Conservation (phyloP, 2,797 vertebrate species). For the Austrolebias charrua region DNA sequence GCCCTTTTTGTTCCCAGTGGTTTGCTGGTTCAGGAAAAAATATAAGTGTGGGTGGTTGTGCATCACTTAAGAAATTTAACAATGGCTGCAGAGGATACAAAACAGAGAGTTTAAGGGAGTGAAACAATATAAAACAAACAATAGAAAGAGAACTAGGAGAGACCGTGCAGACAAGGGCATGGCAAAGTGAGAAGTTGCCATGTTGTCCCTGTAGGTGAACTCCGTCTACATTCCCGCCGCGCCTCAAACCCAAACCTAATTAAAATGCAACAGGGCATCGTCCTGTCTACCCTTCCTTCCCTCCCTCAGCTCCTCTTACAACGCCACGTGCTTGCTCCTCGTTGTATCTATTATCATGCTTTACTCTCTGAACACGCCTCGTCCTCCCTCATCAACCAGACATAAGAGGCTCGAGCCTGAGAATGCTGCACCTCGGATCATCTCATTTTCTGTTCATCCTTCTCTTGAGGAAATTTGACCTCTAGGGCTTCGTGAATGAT, state of each 20-base stretch:
- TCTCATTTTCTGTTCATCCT: constrained; percentile 17
- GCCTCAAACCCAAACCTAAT: constrained; percentile 44
- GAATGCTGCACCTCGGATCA: constrained; percentile 9
- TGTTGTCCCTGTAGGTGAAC: constrained; percentile 44
- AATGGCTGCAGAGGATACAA: background rate
- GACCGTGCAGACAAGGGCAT: constrained; percentile 17
- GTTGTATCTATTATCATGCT: constrained; percentile 47
- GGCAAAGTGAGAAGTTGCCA: constrained; percentile 45
- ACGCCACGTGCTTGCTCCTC: background rate
- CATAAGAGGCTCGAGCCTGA: background rate
- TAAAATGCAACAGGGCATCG: constrained; percentile 55
- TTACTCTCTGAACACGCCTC: constrained; percentile 48
- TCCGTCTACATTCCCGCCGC: constrained; percentile 49
- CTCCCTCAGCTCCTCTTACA: constrained; percentile 12
- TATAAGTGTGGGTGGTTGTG: background rate
- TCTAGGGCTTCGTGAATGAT: constrained; percentile 51
- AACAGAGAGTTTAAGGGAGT: background rate
- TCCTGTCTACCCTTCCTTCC: constrained; percentile 2
- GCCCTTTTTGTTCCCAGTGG: background rate
- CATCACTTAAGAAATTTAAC: background rate
- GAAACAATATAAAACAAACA: background rate
- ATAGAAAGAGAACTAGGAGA: background rate
- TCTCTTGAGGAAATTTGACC: constrained; percentile 58
- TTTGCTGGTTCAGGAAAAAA: background rate
- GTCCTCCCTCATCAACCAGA: constrained; percentile 20